Percentiles rank a stretch among this genome's conserved stretches.
phyloP scores from a whole-genome alignment of 2,797 vertebrate species.

The Sebastes vulpes region DNA sequence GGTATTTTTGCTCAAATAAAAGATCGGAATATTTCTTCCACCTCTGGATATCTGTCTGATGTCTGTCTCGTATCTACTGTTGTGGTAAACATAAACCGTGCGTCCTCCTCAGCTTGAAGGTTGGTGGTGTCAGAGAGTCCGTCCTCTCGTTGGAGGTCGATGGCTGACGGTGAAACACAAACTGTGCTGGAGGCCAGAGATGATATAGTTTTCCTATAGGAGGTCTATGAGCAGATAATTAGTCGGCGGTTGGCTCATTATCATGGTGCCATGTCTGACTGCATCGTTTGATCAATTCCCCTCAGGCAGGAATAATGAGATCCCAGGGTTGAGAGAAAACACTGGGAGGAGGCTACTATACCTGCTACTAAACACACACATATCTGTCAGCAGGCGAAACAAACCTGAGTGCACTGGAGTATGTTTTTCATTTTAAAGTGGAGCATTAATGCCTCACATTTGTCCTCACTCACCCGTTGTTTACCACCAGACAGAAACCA shows the following conservation, averaged over 20 bases:
- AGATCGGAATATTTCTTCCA: not conserved
- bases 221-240: conserved; percentile 47
- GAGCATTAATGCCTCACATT: not conserved
- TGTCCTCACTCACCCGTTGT: conserved; percentile 6
- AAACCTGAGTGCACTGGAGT: not conserved
- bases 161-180: not conserved
- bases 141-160: not conserved
- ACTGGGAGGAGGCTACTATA: not conserved
- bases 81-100: not conserved
- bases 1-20: not conserved
- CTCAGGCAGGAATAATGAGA: conserved; percentile 58
- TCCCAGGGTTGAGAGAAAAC: conserved; percentile 24
- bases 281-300: conserved; percentile 58
- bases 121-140: not conserved
- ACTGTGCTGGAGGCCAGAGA: not conserved
- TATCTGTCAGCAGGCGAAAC: conserved; percentile 8
- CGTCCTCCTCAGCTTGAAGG: not conserved
- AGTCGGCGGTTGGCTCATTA: conserved; percentile 45
- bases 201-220: conserved; percentile 5
- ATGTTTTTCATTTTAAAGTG: not conserved
- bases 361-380: conserved; percentile 3
- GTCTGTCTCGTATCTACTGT: not conserved
- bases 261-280: not conserved
- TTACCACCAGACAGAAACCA: conserved; percentile 5
- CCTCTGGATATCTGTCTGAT: not conserved